Evolutionary conservation across 2,797 vertebrate genomes (phyloP), one percentile per base, ranked within the genome.

Genomic region (Anas capensis): DNA sequence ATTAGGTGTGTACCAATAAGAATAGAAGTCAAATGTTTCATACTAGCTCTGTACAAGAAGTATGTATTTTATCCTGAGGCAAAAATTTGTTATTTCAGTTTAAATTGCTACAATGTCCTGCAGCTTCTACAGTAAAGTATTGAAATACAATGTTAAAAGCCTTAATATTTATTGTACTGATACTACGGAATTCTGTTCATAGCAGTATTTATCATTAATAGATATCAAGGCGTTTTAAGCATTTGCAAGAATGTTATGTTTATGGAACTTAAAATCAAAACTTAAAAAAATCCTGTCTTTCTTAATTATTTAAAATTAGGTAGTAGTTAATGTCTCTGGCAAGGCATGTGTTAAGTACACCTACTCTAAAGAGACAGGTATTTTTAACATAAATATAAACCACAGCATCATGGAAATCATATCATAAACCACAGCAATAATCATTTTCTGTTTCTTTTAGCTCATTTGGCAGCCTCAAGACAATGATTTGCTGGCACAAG

Each of bases 391-490:
- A 80, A 80, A 84, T 81, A 65, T 33, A 34, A 93, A 70, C 33
- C 34, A 65, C 31, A 69, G 44, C 36, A 61, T 86, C 36, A 80
- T 93, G 60, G 53, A 88, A 88, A 82, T 17, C 69, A 96, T 46
- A 70, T 86, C 77, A 93, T 92, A 90, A 95, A 93, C 44, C 70
- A 86, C 88, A 96, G 42, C 94, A 97, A 93, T 96, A 95, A 96
- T 91, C 33, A 90, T 96, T 96, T 82, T 96, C 78, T 97, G 42
- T 97, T 96, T 97, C 93, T 97, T 98, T 95, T 97, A 99, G 99
- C 97, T 98, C 57, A 61, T 99, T 96, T 99, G 99, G 99, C 98
- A 98, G 93, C 99, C 99, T 96, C 95, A 44, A 96, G 97, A 98
- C 92, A 98, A 98, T 91, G 97, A 98, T 92, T 97, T 97, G 87